Conservation (phyloP, 1,140 invertebrate species). For the Drosophila jambulina region DNA sequence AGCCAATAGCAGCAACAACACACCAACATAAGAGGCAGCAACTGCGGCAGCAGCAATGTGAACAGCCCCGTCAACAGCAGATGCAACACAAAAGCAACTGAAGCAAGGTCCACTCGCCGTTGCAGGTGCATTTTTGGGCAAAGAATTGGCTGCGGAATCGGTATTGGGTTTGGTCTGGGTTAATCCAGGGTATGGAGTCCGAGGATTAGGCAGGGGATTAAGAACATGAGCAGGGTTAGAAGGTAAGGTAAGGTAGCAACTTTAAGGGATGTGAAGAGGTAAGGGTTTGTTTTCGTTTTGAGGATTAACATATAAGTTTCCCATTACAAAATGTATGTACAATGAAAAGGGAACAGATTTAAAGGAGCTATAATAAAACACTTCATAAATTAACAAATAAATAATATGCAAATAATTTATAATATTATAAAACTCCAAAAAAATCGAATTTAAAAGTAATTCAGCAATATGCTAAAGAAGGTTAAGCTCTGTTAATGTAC, state of each 20-base stretch:
- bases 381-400: neutral
- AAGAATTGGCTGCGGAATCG: constrained; percentile 8
- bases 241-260: too few species aligned
- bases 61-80: constrained; percentile 40
- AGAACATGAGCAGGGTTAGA: too few species aligned
- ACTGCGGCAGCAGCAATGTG: constrained; percentile 9
- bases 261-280: too few species aligned
- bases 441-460: neutral
- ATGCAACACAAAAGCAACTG: constrained; percentile 68
- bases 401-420: neutral
- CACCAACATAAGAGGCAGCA: constrained; percentile 7
- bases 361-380: neutral
- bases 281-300: neutral
- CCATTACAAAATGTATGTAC: neutral
- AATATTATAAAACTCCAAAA: too few species aligned
- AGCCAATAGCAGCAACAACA: constrained; percentile 47
- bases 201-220: neutral
- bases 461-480: neutral
- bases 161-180: neutral
- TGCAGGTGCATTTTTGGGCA: constrained; percentile 55
- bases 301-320: too few species aligned
- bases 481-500: neutral
- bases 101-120: constrained; percentile 27
- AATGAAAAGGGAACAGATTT: neutral
- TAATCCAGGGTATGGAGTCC: constrained; percentile 22